Conservation (phyloP, 2,113 vertebrate species). For the Fregetta grallaria region DNA sequence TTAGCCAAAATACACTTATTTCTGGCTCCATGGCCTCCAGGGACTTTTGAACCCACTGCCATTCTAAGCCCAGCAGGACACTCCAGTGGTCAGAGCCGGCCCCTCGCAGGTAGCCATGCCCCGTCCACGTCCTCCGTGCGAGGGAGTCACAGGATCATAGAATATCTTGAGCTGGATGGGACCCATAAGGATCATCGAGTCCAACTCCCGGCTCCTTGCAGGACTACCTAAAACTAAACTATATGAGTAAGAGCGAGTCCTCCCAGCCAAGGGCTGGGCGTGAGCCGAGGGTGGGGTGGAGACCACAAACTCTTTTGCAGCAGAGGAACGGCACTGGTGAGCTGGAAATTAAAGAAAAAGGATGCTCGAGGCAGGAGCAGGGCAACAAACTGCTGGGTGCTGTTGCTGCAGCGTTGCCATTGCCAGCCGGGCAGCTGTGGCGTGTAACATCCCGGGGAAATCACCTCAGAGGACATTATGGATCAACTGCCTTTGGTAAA, state of each 20-base stretch:
- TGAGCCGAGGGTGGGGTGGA: not conserved
- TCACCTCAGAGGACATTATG: not conserved
- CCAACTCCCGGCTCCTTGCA: not conserved
- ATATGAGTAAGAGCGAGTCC: not conserved
- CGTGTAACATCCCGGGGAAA: not conserved
- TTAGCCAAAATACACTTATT: not conserved
- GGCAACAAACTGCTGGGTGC: not conserved
- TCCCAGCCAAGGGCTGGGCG: not conserved
- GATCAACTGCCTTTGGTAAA: not conserved
- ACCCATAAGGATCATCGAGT: rapidly evolving
- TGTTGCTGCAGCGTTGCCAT: rapidly evolving
- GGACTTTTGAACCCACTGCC: not conserved
- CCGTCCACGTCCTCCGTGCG: rapidly evolving
- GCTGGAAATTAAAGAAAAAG: not conserved
- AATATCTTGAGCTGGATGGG: rapidly evolving
- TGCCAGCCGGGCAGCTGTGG: not conserved
- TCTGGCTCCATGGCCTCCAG: not conserved
- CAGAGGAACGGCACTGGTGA: not conserved
- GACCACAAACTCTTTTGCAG: not conserved
- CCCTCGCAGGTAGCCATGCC: not conserved
- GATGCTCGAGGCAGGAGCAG: not conserved
- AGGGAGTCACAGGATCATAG: too few species aligned
- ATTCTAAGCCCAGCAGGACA: not conserved
- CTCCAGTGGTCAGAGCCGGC: not conserved
- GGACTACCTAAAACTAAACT: not conserved